Base-by-base conservation (phyloP, 2,797 vertebrate species). In the Neosilurus mollespiculum region DNA sequence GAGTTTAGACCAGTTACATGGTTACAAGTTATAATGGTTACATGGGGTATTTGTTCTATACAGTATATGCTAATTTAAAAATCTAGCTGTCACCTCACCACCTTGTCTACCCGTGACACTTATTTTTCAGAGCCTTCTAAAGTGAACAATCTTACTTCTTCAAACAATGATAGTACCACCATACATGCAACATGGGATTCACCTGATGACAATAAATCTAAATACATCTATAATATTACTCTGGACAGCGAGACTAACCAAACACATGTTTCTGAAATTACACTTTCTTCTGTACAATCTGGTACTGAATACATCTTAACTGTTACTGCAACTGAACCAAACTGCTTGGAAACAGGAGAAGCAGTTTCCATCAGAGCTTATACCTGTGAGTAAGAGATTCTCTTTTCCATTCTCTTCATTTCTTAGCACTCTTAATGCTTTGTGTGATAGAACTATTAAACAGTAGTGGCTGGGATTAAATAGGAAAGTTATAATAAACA, bases 321-420 rank as follows among this genome's bases (percentile, higher is more conserved):
- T 14, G 86, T 87, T 22, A 56, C 16, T 56, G 86, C 77, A 4
- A 18, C 20, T 0, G 76, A 26, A 58, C 4, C n/a, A 53, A 4
- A 54, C 5, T 2, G 16, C 43, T 34, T 0, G 0, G 0, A 69
- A 0, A 0, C 20, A 14, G 87, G 86, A 82, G 15, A 86, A 64
- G 11, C 10, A 9, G 0, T 12, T 30, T 22, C 0, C 34, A 86
- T 82, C 65, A 0, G 0, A 12, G 86, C 71, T 43, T 88, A 59
- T 34, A 88, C 87, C 53, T 3, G 87, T 88, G 30, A 88, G 87
- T 87, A 8, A 8, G 1, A 14, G 9, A 20, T 77, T 15, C 3
- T 16, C 12, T 24, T 80, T 10, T 49, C 12, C 16, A 26, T 49
- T 37, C 0, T 24, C 10, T 22, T 30, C 79, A 3, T 62, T 54